These are phyloP conservation scores for Muscicapa adusta DNA, from an alignment of 2,113 vertebrate genomes.

Conservation along the genomic window DNA sequence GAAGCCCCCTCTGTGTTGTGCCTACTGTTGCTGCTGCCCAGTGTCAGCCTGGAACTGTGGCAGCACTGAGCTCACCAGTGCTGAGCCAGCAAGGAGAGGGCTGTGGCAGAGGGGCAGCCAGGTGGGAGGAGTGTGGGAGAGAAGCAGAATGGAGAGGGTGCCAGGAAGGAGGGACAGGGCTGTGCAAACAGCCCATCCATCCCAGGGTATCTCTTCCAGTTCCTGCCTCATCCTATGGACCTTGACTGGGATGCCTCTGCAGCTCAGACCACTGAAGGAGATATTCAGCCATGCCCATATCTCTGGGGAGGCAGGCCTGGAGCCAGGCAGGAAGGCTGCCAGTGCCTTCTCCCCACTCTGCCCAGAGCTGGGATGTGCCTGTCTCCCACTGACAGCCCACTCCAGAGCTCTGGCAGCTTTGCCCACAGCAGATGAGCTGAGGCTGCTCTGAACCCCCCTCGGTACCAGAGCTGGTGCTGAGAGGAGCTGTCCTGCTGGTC, in stretches of 20 bases:
- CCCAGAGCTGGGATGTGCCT: background rate
- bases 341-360: background rate
- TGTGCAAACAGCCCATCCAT: background rate
- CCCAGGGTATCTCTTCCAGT: background rate
- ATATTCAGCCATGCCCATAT: fast-evolving
- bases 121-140: background rate
- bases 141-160: background rate
- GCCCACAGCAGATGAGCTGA: background rate
- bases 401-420: background rate
- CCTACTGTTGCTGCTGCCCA: background rate
- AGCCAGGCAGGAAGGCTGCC: background rate
- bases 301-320: background rate
- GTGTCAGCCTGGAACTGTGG: background rate
- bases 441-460: background rate
- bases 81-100: background rate
- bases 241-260: background rate
- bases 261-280: background rate
- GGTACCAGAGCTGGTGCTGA: background rate
- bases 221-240: background rate
- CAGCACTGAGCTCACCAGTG: background rate
- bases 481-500: background rate
- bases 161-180: background rate
- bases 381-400: background rate
- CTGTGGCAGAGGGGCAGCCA: background rate
- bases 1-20: background rate